A percentile compares a stretch with the other conserved stretches of the same genome.
phyloP scores from a whole-genome alignment of 2,888 invertebrate genomes.

The Poecilus cupreus region DNA sequence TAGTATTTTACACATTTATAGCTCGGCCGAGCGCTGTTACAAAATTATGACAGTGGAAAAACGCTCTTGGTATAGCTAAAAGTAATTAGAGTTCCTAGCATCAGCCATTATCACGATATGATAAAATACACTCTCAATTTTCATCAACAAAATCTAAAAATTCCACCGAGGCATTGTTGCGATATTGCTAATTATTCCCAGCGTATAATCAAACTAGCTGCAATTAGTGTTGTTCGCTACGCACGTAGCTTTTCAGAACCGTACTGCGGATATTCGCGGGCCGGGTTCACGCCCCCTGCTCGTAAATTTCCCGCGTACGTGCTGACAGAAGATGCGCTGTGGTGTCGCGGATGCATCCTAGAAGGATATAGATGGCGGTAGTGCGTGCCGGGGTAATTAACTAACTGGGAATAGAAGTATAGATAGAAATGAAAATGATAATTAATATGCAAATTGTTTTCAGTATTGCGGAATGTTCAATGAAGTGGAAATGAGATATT shows the following conservation, averaged over 20 bases:
- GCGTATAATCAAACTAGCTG: not conserved
- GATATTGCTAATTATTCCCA: conserved; percentile 28
- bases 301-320: conserved; percentile 62
- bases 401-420: not conserved
- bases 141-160: not conserved
- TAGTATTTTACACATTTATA: no score
- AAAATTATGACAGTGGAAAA: no score
- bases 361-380: conserved; percentile 51
- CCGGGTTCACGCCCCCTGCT: conserved; percentile 52
- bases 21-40: no score
- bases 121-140: not conserved
- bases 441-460: conserved; percentile 44
- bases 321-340: conserved; percentile 56
- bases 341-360: conserved; percentile 43
- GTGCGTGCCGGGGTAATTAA: conserved; percentile 22
- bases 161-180: not conserved
- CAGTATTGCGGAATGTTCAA: no score
- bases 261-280: conserved; percentile 36
- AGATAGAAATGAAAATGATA: conserved; percentile 1
- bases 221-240: conserved; percentile 39
- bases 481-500: no score
- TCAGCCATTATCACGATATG: not conserved
- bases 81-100: no score
- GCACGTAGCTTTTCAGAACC: conserved; percentile 34
- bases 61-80: no score